Evolutionary conservation across 2,888 invertebrate species (phyloP), one percentile per base, ranked within the genome.

Genomic region (Ectemnius continuus): DNA sequence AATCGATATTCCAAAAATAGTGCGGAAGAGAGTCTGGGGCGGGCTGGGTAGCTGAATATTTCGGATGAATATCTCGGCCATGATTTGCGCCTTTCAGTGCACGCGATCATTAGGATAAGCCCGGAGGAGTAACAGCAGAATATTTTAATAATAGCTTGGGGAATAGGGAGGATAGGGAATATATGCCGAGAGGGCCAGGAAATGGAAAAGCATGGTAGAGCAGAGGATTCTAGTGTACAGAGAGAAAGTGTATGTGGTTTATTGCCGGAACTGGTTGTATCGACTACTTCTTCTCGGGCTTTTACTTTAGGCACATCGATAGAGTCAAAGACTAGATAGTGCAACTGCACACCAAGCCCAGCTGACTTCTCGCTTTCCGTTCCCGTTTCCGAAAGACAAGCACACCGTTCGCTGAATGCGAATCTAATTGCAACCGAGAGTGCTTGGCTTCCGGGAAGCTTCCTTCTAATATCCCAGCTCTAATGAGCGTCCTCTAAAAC

Each of bases 281-380:
- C 64, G 69, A 23, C 60, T 70, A 59, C 71, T 64, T 56, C 46
- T 66, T 58, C 65, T 16, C 52, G 57, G 23, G 67, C 70, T 67
- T 78, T 76, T 70, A 70, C 62, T 26, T 52, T 8, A 57, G 5
- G n/a, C 18, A 36, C 11, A 36, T 11, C 36, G 36, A 36, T 28
- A 36, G 60, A 70, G 70, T 76, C 73, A 75, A 67, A 75, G 70
- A 78, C 60, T 72, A 80, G n/a, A n/a, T n/a, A n/a, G 76, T 78
- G 75, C 52, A 67, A 46, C 70, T 18, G 26, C 26, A 47, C 52
- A 13, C 47, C n/a, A 47, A 36, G 23, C 47, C 45, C 56, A 61
- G 58, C 14, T 47, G 36, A 3, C 46, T 45, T 26, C 52, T 6
- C 36, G 5, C 36, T 63, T 47, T 4, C 56, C 62, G 36, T 23